A percentile compares a stretch with the other conserved stretches of the same genome.
Evolutionary conservation across 2,888 invertebrate genomes (phyloP).

Genomic region (Papilio demoleus): DNA sequence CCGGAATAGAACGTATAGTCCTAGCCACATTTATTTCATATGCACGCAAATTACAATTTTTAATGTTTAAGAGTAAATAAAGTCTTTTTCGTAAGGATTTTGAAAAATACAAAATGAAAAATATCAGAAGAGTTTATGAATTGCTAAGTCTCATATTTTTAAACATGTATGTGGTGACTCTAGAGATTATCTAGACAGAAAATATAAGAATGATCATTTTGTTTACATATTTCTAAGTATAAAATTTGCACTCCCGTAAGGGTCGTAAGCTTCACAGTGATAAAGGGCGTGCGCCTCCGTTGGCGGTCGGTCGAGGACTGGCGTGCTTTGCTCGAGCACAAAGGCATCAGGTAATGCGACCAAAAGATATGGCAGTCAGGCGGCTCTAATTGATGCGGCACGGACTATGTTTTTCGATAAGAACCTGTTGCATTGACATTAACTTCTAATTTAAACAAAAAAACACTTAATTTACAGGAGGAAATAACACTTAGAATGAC

Average conservation of each 20-base stretch:
- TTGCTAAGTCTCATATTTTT: not conserved
- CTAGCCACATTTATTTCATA: too few species aligned
- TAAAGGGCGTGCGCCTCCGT: slow-evolving; percentile 70
- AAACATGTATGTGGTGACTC: not conserved
- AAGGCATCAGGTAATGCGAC: slow-evolving; percentile 62
- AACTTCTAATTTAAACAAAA: slow-evolving; percentile 11
- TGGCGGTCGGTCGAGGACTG: slow-evolving; percentile 69
- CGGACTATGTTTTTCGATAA: slow-evolving; percentile 49
- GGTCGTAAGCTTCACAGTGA: slow-evolving; percentile 60
- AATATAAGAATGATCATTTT: not conserved
- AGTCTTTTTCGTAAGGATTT: too few species aligned
- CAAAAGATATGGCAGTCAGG: slow-evolving; percentile 52
- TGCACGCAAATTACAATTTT: too few species aligned
- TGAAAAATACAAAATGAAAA: too few species aligned
- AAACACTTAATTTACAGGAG: not conserved
- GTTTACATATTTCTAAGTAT: slow-evolving; percentile 57
- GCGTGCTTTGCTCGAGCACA: slow-evolving; percentile 49
- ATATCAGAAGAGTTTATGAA: too few species aligned
- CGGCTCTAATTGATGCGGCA: slow-evolving; percentile 64
- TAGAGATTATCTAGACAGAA: not conserved
- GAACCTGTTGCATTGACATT: slow-evolving; percentile 34
- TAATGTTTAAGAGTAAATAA: too few species aligned
- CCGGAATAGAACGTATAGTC: too few species aligned
- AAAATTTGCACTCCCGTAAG: slow-evolving; percentile 66
- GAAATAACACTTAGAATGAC: not conserved